Percentiles rank a stretch among this genome's conserved stretches.
phyloP scores from a whole-genome alignment of 2,888 invertebrate genomes.

The Chydorus sphaericus region DNA sequence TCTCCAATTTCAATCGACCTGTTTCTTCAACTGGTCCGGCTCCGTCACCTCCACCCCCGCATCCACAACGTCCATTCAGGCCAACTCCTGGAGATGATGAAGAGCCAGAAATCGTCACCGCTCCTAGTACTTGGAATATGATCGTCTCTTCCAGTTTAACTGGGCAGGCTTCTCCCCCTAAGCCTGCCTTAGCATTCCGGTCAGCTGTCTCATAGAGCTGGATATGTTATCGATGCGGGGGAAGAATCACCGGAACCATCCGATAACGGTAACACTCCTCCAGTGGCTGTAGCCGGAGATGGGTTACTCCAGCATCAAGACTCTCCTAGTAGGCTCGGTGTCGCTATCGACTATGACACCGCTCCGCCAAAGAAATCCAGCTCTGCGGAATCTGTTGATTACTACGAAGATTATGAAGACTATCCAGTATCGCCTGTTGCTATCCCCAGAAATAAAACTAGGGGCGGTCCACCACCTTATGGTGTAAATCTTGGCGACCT shows the following conservation, averaged over 20 bases:
- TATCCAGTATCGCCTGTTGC: background rate
- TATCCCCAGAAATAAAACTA: background rate
- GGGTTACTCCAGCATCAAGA: background rate
- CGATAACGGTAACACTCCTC: background rate
- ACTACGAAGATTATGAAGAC: background rate
- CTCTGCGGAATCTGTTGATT: background rate
- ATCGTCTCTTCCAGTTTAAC: constrained; percentile 13
- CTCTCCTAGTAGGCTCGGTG: background rate
- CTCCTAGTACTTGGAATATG: constrained; percentile 10
- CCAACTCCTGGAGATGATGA: too few species aligned
- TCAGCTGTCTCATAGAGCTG: background rate
- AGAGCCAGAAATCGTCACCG: constrained; percentile 12
- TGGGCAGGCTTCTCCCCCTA: background rate
- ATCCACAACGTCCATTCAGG: too few species aligned
- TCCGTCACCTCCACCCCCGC: background rate
- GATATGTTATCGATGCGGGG: constrained; percentile 6
- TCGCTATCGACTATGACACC: background rate
- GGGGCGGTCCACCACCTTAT: background rate
- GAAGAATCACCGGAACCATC: background rate
- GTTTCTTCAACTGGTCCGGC: too few species aligned
- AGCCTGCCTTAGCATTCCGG: too few species aligned
- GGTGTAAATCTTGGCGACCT: background rate
- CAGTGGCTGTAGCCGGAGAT: background rate
- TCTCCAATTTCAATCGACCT: background rate
- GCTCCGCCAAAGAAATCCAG: background rate